Evolutionary conservation across 2,888 invertebrate species (phyloP).

Genomic region (Sinotaia quadrata): DNA sequence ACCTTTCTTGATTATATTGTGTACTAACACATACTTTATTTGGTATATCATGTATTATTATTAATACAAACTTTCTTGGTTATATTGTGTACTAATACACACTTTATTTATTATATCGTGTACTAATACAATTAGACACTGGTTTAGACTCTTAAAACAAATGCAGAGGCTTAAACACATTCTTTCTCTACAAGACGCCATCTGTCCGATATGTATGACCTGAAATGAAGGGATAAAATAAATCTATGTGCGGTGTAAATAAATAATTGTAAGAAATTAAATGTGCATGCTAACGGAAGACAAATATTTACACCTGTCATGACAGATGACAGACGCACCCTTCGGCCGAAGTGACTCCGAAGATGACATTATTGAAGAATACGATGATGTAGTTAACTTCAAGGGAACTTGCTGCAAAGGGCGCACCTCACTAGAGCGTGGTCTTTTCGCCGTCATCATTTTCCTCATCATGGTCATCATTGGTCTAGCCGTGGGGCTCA

Average conservation of each 20-base stretch:
- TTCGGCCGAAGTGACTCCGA: constrained; percentile 59
- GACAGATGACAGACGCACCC: constrained; percentile 63
- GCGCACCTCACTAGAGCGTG: constrained; percentile 53
- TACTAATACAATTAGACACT: no score
- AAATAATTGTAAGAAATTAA: not conserved
- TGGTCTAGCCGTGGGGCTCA: constrained; percentile 52
- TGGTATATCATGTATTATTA: no score
- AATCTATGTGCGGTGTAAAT: not conserved
- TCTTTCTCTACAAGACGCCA: no score
- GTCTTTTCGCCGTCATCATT: constrained; percentile 48
- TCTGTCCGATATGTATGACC: no score
- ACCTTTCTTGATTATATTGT: no score
- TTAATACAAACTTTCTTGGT: no score
- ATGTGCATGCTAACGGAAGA: not conserved
- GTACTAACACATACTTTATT: no score
- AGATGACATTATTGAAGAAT: constrained; percentile 62
- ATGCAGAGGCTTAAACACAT: no score
- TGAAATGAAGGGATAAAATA: not conserved
- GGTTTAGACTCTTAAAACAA: no score
- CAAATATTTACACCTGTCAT: constrained; percentile 28
- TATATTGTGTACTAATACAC: no score
- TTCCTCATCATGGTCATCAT: constrained; percentile 55
- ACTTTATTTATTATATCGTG: no score
- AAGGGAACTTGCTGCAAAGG: constrained; percentile 47
- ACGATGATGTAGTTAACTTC: constrained; percentile 54